Percentiles rank a stretch among this genome's conserved stretches.
Evolutionary conservation across 2,888 invertebrate species (phyloP).

Genomic region (Sminthurides aquaticus): DNA sequence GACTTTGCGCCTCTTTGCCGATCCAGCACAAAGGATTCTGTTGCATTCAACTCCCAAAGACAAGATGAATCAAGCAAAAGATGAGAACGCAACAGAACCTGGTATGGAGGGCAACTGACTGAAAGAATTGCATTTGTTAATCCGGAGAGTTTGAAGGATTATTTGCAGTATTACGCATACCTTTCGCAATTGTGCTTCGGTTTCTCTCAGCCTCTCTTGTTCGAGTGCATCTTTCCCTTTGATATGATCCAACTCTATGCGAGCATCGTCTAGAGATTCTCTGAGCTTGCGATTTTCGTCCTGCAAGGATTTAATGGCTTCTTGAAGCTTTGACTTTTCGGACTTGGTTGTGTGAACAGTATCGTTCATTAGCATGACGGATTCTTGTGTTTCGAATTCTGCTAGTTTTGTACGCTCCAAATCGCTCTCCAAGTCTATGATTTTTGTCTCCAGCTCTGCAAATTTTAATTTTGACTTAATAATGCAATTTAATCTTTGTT

Average conservation of each 20-base stretch:
- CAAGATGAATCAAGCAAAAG: no score
- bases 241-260: slow-evolving; percentile 31
- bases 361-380: slow-evolving; percentile 36
- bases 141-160: no score
- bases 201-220: slow-evolving; percentile 30
- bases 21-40: no score
- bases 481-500: no score
- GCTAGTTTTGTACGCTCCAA: slow-evolving; percentile 34
- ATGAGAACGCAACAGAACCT: no score
- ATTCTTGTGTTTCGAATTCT: slow-evolving; percentile 41
- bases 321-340: slow-evolving; percentile 28
- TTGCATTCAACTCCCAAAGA: no score
- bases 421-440: slow-evolving; percentile 34
- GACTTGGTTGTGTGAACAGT: slow-evolving; percentile 26
- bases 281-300: slow-evolving; percentile 28
- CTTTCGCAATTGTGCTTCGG: slow-evolving; percentile 36
- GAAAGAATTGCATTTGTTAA: no score
- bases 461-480: slow-evolving; percentile 4
- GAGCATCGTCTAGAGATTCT: slow-evolving; percentile 29
- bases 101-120: no score
- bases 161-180: no score
- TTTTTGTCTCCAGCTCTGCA: slow-evolving; percentile 31
- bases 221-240: slow-evolving; percentile 28
- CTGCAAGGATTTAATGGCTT: slow-evolving; percentile 27
- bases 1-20: no score